Evolutionary conservation across 2,888 invertebrate species (phyloP).

Genomic region (Leptogaster cylindrica): DNA sequence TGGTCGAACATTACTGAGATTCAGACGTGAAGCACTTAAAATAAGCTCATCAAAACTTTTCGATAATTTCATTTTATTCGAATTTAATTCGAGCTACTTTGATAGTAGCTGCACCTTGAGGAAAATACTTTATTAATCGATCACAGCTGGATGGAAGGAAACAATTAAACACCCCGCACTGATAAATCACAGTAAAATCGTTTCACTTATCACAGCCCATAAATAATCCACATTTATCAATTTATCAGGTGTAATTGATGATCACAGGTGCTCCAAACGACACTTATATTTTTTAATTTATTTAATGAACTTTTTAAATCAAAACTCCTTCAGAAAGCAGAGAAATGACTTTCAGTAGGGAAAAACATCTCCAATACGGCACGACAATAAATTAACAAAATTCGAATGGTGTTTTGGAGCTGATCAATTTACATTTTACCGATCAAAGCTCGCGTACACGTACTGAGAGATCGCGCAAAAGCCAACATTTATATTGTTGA

Average conservation of each 20-base stretch:
- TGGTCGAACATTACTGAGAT: constrained; percentile 57
- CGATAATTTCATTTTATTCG: constrained; percentile 57
- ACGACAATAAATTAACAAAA: constrained; percentile 8
- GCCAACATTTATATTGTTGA: constrained; percentile 9
- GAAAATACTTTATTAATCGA: constrained; percentile 3
- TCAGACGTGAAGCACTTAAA: constrained; percentile 60
- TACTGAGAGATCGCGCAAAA: background rate
- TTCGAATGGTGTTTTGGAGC: constrained; percentile 2
- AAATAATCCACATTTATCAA: constrained; percentile 19
- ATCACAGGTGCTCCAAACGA: background rate
- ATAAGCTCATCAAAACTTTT: constrained; percentile 62
- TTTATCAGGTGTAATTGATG: constrained; percentile 7
- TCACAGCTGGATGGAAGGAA: constrained; percentile 3
- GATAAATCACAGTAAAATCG: constrained; percentile 28
- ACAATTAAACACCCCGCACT: constrained; percentile 7
- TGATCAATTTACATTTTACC: constrained; percentile 17
- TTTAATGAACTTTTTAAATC: no score
- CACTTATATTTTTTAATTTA: background rate
- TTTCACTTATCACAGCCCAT: constrained; percentile 16
- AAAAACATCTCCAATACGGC: constrained; percentile 8
- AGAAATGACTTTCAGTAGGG: background rate
- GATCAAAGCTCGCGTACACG: background rate
- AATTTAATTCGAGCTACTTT: constrained; percentile 11
- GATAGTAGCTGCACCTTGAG: background rate
- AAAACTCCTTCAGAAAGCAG: no score